Base-by-base conservation (phyloP, 2,797 vertebrate genomes). In the Gadopsis bispinosus region DNA sequence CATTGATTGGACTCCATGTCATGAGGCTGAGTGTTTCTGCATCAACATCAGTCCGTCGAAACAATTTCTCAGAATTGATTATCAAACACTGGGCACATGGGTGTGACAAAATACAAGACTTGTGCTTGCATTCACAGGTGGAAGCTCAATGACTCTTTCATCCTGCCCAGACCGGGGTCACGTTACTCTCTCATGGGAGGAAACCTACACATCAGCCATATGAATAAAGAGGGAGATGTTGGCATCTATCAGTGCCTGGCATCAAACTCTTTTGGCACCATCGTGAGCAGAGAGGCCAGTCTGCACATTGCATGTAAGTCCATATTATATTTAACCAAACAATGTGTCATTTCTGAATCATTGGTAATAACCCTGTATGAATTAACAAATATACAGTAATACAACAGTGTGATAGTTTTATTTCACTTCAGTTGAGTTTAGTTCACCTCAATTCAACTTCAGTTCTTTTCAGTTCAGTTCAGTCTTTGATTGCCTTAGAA, bases 271-370 rank as follows among this genome's bases (percentile, higher is more conserved):
- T 96, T 99, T 4, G 98, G 98, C 88, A 97, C 97, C 0, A 95
- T 98, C 4, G 91, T 98, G 87, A 98, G 97, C 95, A 95, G 96
- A 91, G 97, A 98, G 79, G 97, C 97, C 64, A 95, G 93, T 87
- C 97, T 99, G 74, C 97, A 97, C 81, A 96, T 99, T 84, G 97
- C 97, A 33, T 98, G 98, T 99, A 89, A 98, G 98, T 98, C 83
- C 19, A 65, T 71, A 2, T 41, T 35, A 20, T 47, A 47, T 56
- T 51, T 33, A n/a, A 59, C 29, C 10, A 59, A 45, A 20, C 9
- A 68, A 4, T 50, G 22, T 56, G 35, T 53, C 17, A 7, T 61
- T 45, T 51, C 31, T 69, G 14, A 58, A 61, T 13, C 50, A 45
- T 26, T n/a, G 26, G 13, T 37, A 10, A 68, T 33, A 62, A 48